A percentile compares a stretch with the other conserved stretches of the same genome.
These are phyloP conservation scores for Platycnemis pennipes DNA, from an alignment of 2,888 invertebrate genomes.

Conservation along the genomic window DNA sequence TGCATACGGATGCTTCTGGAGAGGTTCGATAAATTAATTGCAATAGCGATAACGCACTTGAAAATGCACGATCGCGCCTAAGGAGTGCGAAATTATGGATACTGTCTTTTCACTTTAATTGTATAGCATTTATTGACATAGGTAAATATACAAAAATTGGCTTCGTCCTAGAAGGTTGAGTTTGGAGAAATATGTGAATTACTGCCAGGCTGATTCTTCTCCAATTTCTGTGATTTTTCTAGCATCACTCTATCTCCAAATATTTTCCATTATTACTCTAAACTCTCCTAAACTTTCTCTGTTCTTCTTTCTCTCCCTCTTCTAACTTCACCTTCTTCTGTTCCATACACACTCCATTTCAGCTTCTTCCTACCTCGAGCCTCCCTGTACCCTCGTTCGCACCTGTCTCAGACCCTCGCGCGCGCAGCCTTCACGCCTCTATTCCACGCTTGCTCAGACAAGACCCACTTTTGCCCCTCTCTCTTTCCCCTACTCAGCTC, in stretches of 20 bases:
- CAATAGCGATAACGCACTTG: too few species aligned
- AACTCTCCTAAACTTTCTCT: too few species aligned
- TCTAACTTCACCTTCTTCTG: not conserved
- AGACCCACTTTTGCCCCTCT: slow-evolving; percentile 48
- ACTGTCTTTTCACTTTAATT: too few species aligned
- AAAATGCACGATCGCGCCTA: too few species aligned
- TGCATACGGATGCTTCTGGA: too few species aligned
- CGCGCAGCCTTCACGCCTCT: slow-evolving; percentile 52
- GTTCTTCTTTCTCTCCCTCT: not conserved
- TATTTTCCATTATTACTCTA: not conserved
- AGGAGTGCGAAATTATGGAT: too few species aligned
- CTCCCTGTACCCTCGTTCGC: not conserved
- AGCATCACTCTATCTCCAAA: not conserved
- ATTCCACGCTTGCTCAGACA: slow-evolving; percentile 55
- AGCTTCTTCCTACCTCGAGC: not conserved
- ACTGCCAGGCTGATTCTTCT: not conserved
- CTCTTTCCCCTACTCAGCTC: not conserved
- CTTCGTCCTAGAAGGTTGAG: too few species aligned
- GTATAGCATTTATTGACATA: too few species aligned
- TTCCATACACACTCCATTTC: not conserved
- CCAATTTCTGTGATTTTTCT: not conserved
- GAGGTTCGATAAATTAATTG: too few species aligned
- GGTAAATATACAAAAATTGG: too few species aligned
- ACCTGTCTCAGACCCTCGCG: not conserved
- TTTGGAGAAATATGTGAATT: too few species aligned